These are phyloP conservation scores for Hemibagrus wyckioides DNA, from an alignment of 2,113 vertebrate species.

Conservation along the genomic window DNA sequence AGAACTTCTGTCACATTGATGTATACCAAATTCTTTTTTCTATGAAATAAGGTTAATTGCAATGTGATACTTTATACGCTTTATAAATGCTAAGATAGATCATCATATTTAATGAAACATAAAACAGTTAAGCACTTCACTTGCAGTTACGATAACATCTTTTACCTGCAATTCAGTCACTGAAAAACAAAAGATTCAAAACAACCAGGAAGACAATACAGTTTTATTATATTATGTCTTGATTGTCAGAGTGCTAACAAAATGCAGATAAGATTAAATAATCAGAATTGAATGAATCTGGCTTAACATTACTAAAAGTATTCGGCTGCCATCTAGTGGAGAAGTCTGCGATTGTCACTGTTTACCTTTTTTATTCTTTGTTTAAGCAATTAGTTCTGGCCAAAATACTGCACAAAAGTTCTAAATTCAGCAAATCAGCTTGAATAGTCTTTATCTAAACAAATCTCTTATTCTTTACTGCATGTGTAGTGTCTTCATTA, in stretches of 20 bases:
- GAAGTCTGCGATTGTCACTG: background rate
- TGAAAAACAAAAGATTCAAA: background rate
- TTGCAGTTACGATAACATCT: background rate
- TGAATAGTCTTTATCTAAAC: background rate
- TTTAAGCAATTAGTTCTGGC: background rate
- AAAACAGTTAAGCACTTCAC: background rate
- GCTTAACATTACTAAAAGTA: background rate
- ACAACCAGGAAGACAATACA: background rate
- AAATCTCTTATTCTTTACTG: background rate
- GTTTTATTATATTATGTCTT: background rate
- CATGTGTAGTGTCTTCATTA: background rate
- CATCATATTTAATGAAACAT: background rate
- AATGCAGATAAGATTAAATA: background rate
- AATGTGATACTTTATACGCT: background rate
- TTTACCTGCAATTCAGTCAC: background rate
- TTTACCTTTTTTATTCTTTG: background rate
- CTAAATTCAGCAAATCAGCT: background rate
- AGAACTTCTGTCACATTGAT: background rate
- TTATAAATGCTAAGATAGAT: background rate
- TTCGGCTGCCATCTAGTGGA: slow-evolving; percentile 28
- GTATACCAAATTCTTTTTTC: background rate
- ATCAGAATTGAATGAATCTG: background rate
- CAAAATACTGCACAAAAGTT: background rate
- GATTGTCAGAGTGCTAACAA: background rate
- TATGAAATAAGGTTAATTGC: background rate